These are phyloP conservation scores for Galaxea fascicularis DNA, from an alignment of 92 coral and sea anemone species.

Conservation along the genomic window DNA sequence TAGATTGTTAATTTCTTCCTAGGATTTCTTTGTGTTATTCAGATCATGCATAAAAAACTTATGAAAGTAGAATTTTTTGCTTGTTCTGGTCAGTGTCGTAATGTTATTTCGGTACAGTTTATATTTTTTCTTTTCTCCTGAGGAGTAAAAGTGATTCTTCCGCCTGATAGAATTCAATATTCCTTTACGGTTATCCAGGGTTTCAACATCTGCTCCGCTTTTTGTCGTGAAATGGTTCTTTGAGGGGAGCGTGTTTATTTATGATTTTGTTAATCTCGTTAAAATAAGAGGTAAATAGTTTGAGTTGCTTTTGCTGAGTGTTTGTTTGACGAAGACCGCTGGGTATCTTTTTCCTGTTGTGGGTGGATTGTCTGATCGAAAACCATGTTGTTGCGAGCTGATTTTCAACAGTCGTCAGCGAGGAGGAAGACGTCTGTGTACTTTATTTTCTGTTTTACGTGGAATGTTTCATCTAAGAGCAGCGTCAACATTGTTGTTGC, in stretches of 20 bases:
- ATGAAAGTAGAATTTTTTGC: constrained; percentile 31
- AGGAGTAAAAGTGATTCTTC: constrained; percentile 33
- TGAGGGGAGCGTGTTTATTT: constrained; percentile 52
- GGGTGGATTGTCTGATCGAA: too few species aligned
- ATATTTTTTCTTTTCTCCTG: constrained; percentile 41
- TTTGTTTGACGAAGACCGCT: too few species aligned
- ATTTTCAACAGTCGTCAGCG: too few species aligned
- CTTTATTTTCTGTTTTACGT: too few species aligned
- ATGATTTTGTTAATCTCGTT: constrained; percentile 35
- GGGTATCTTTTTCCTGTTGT: too few species aligned
- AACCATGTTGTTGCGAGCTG: too few species aligned
- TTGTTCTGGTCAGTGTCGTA: constrained; percentile 33
- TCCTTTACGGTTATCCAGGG: constrained; percentile 56
- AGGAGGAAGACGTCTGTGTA: too few species aligned
- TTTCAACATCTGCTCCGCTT: constrained; percentile 29
- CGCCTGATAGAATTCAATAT: constrained; percentile 46
- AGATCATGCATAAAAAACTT: constrained; percentile 8
- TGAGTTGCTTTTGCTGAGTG: too few species aligned
- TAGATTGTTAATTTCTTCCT: constrained; percentile 25
- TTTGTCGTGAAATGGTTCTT: constrained; percentile 45
- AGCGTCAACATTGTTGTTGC: too few species aligned
- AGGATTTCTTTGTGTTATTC: constrained; percentile 35
- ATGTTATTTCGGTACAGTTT: constrained; percentile 39
- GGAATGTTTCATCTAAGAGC: too few species aligned
- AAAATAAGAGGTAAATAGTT: constrained; percentile 37